phyloP scores from a whole-genome alignment of 2,888 invertebrate species.

The Catocala sponsa region DNA sequence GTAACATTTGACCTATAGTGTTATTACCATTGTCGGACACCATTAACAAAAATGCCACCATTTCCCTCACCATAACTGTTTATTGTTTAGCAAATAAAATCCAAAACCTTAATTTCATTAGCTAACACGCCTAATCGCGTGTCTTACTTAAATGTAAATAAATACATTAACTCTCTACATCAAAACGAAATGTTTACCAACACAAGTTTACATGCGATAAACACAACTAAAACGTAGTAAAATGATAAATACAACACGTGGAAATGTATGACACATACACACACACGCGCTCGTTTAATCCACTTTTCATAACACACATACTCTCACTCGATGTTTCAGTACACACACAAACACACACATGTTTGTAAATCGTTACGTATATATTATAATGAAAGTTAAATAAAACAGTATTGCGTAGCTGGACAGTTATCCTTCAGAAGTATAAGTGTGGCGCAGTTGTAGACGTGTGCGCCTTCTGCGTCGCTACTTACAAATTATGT shows the following conservation, averaged over 20 bases:
- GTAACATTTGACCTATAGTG: no score
- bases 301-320: no score
- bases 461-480: not conserved
- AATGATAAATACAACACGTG: constrained; percentile 41
- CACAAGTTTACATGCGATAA: constrained; percentile 30
- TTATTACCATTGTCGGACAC: no score
- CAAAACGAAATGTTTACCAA: constrained; percentile 38
- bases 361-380: constrained; percentile 7
- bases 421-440: constrained; percentile 10
- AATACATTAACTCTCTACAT: constrained; percentile 18
- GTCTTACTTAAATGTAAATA: constrained; percentile 3
- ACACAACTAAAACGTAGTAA: constrained; percentile 26
- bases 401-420: constrained; percentile 18
- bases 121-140: constrained; percentile 13
- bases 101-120: not conserved
- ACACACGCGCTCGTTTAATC: not conserved
- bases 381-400: constrained; percentile 24
- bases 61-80: no score
- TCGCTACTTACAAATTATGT: constrained; percentile 1
- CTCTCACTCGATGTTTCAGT: not conserved
- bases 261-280: constrained; percentile 24
- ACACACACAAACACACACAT: not conserved
- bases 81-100: not conserved
- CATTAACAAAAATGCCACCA: no score
- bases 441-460: constrained; percentile 30